phyloP scores from a whole-genome alignment of 2,797 vertebrate species.

The Danio jaintianensis region DNA sequence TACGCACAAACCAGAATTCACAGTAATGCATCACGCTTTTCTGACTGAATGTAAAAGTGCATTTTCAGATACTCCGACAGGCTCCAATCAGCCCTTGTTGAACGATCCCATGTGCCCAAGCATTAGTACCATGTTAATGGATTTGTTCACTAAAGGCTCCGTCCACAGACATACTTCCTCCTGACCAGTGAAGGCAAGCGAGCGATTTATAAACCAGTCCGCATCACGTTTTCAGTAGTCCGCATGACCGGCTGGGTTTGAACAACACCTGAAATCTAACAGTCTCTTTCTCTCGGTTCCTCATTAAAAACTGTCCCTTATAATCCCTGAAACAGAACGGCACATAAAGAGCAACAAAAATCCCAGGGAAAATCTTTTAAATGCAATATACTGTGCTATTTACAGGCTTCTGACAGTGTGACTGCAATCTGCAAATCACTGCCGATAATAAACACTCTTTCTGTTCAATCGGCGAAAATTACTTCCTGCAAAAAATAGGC shows the following conservation, averaged over 20 bases:
- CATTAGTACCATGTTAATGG: constrained; percentile 44
- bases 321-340: constrained; percentile 78
- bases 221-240: not conserved
- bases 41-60: constrained; percentile 65
- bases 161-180: not conserved
- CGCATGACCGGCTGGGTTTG: not conserved
- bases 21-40: constrained; percentile 59
- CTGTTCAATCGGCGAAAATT: constrained; percentile 55
- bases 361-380: constrained; percentile 55
- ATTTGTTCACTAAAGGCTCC: constrained; percentile 10
- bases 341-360: constrained; percentile 60
- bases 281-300: not conserved
- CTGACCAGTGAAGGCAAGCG: constrained; percentile 18
- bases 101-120: constrained; percentile 4
- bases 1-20: constrained; percentile 55
- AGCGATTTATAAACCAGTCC: not conserved
- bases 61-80: constrained; percentile 49
- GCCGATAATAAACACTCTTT: constrained; percentile 59
- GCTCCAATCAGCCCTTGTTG: constrained; percentile 7
- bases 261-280: constrained; percentile 10
- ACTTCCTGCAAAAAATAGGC: constrained; percentile 50
- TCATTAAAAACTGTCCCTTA: constrained; percentile 45
- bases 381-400: constrained; percentile 65
- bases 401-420: constrained; percentile 75
- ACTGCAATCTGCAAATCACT: constrained; percentile 52